Conservation (phyloP, 2,797 vertebrate genomes). For the Periparus ater region DNA sequence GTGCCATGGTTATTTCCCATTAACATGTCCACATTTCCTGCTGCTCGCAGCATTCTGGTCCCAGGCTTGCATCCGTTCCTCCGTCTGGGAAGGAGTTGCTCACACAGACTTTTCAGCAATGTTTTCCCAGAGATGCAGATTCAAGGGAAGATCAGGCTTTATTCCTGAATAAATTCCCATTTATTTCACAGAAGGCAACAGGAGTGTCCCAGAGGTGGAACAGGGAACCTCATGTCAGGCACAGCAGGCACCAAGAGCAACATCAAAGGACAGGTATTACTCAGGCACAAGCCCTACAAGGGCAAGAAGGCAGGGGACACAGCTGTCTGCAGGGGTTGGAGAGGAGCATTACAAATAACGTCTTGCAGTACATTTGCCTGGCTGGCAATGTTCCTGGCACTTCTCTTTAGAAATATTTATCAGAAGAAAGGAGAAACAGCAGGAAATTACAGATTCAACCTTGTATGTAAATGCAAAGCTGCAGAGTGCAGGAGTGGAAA, state of each 20-base stretch:
- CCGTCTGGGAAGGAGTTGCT: not conserved
- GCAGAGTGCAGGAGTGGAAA: not conserved
- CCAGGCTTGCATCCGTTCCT: accelerated
- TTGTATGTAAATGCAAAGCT: not conserved
- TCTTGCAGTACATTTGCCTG: not conserved
- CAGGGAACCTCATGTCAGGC: not conserved
- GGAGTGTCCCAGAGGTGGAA: not conserved
- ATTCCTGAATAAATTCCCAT: no score
- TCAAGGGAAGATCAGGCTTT: not conserved
- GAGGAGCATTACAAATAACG: not conserved
- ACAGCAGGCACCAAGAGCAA: accelerated
- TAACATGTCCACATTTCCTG: not conserved
- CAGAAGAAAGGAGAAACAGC: conserved; percentile 12
- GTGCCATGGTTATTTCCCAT: conserved; percentile 1
- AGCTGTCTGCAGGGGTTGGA: not conserved
- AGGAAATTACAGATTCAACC: conserved; percentile 7
- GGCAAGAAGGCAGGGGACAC: not conserved
- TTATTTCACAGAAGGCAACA: not conserved
- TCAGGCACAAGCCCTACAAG: not conserved
- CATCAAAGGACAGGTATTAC: not conserved
- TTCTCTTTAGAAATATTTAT: not conserved
- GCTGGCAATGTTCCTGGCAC: not conserved
- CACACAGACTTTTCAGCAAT: not conserved
- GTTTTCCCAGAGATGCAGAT: not conserved
- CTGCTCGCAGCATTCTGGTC: not conserved